Evolutionary conservation across 2,797 vertebrate species (phyloP).

Genomic region (Nothura maculosa): DNA sequence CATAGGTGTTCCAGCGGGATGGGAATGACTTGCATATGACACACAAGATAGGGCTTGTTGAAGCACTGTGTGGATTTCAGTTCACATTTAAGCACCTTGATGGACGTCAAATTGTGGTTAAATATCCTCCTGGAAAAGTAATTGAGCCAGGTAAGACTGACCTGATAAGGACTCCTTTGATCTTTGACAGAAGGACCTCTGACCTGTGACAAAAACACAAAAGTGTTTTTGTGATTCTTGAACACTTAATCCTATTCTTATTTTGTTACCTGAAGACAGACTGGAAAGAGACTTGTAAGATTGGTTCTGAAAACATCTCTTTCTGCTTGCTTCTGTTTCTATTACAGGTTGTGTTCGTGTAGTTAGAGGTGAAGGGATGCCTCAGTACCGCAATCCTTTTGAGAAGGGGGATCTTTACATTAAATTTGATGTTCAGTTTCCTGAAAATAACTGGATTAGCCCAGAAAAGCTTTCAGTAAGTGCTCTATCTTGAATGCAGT

Average conservation of each 20-base stretch:
- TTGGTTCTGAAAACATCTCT: background rate
- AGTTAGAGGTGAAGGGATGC: conserved; percentile 97
- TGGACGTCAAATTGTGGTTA: conserved; percentile 94
- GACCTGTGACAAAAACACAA: too few species aligned
- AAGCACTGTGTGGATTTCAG: conserved; percentile 98
- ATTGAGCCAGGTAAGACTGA: conserved; percentile 93
- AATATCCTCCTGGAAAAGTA: conserved; percentile 96
- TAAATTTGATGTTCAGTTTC: conserved; percentile 98
- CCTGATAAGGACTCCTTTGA: background rate
- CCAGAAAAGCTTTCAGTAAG: conserved; percentile 95
- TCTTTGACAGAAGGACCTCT: too few species aligned
- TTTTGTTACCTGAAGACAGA: background rate
- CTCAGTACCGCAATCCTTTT: conserved; percentile 97
- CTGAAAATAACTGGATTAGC: conserved; percentile 98
- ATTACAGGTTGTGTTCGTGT: conserved; percentile 91
- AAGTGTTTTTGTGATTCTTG: background rate
- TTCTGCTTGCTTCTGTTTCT: background rate
- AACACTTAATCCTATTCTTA: background rate
- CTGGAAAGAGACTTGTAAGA: background rate
- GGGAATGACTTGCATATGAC: conserved; percentile 95
- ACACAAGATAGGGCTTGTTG: conserved; percentile 96
- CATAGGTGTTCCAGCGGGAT: conserved; percentile 92
- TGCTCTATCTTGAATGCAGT: background rate
- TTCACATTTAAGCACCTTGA: conserved; percentile 98
- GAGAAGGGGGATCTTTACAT: conserved; percentile 97